Percentiles rank a stretch among this genome's conserved stretches.
Conservation (phyloP, 2,113 vertebrate genomes). For the Zootoca vivipara region DNA sequence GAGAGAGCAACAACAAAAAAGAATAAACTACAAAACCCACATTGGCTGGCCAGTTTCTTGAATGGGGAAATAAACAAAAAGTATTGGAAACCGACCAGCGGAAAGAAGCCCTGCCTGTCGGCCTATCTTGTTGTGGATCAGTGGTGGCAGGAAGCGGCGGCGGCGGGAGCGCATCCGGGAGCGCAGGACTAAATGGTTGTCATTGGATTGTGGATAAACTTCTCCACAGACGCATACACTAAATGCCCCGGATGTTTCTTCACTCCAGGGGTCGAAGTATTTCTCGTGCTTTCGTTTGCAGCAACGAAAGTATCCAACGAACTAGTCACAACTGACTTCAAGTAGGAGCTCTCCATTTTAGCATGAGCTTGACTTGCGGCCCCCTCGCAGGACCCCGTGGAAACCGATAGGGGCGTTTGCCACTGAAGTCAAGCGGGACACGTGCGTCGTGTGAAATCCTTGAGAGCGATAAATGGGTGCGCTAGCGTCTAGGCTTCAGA, state of each 20-base stretch:
- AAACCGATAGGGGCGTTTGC: background rate
- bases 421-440: background rate
- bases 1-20: background rate
- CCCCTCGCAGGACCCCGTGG: background rate
- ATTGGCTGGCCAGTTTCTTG: too few relatives aligned
- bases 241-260: too few relatives aligned
- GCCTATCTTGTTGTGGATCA: background rate
- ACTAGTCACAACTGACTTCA: background rate
- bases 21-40: background rate
- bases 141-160: background rate
- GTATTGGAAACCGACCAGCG: background rate
- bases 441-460: background rate
- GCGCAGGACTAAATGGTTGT: background rate
- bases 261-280: too few relatives aligned
- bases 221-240: too few relatives aligned
- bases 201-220: too few relatives aligned
- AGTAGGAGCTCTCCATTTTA: background rate
- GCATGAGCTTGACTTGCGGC: background rate
- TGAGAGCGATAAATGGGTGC: background rate
- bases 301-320: background rate
- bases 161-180: too few relatives aligned
- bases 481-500: too few relatives aligned
- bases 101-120: background rate
- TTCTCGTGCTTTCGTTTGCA: too few relatives aligned
- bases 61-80: background rate